Percentiles rank a stretch among this genome's conserved stretches.
Evolutionary conservation across 2,113 vertebrate species (phyloP).

Genomic region (Tragelaphus buxtoni): DNA sequence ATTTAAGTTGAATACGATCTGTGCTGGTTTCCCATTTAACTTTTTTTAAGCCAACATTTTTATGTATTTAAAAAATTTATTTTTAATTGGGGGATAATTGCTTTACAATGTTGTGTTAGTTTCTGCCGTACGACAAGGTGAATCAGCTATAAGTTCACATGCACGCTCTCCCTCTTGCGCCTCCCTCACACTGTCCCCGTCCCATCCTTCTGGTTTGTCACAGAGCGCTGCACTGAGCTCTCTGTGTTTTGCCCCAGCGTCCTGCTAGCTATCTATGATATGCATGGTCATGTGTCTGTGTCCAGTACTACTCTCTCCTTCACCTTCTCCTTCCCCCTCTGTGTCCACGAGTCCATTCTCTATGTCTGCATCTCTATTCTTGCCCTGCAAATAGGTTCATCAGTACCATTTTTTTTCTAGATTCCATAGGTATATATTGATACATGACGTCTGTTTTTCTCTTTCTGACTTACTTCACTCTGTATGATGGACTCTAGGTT

Average conservation of each 20-base stretch:
- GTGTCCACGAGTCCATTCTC: not conserved
- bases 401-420: not conserved
- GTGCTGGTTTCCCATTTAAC: not conserved
- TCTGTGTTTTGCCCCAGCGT: not conserved
- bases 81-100: not conserved
- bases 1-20: not conserved
- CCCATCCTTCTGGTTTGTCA: not conserved
- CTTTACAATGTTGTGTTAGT: not conserved
- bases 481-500: not conserved
- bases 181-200: not conserved
- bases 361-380: not conserved
- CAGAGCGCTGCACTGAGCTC: not conserved
- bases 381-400: not conserved
- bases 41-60: not conserved
- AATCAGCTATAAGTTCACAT: not conserved
- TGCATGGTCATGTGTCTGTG: not conserved
- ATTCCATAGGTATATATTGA: not conserved
- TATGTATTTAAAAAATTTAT: not conserved
- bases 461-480: not conserved
- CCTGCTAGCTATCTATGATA: not conserved
- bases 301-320: not conserved
- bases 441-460: not conserved
- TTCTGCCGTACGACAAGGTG: not conserved
- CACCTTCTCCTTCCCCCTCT: rapidly evolving
- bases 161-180: not conserved